These are phyloP conservation scores for Malurus splendens DNA, from an alignment of 2,797 vertebrate species.

Conservation along the genomic window DNA sequence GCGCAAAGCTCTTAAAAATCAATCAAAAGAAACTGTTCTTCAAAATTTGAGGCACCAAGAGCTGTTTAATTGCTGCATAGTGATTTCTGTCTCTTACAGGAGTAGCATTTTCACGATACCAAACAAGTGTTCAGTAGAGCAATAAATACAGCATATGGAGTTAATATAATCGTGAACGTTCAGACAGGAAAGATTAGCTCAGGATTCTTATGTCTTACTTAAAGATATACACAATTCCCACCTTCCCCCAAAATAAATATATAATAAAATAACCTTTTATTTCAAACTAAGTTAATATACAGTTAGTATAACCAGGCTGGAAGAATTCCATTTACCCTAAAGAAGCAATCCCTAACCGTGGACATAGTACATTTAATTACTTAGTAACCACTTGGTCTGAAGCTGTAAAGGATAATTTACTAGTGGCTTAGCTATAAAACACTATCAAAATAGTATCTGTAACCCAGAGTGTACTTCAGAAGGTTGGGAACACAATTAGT, in stretches of 20 bases:
- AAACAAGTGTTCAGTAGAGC: constrained; percentile 13
- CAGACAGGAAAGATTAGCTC: background rate
- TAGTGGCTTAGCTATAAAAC: background rate
- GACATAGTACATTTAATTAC: background rate
- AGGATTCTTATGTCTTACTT: constrained; percentile 10
- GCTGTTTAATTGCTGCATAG: constrained; percentile 63
- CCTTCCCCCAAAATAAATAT: constrained; percentile 37
- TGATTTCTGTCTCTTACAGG: constrained; percentile 45
- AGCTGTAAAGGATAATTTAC: background rate
- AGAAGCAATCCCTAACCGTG: constrained; percentile 7
- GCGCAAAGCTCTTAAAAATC: constrained; percentile 18
- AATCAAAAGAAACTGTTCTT: constrained; percentile 46
- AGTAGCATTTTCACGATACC: constrained; percentile 22
- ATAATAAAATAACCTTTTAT: constrained; percentile 55
- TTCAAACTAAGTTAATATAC: constrained; percentile 42
- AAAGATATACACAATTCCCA: constrained; percentile 2
- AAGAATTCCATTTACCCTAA: constrained; percentile 15
- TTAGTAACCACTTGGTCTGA: constrained; percentile 14
- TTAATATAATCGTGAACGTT: background rate
- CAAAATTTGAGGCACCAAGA: constrained; percentile 54
- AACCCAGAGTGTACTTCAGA: background rate
- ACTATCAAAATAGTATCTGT: constrained; percentile 27
- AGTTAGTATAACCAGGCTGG: constrained; percentile 20
- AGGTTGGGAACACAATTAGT: background rate
- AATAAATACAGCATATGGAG: constrained; percentile 18